These are phyloP conservation scores for Holothuria scabra DNA, from an alignment of 53 echinoderm and acorn worm genomes.

Conservation along the genomic window DNA sequence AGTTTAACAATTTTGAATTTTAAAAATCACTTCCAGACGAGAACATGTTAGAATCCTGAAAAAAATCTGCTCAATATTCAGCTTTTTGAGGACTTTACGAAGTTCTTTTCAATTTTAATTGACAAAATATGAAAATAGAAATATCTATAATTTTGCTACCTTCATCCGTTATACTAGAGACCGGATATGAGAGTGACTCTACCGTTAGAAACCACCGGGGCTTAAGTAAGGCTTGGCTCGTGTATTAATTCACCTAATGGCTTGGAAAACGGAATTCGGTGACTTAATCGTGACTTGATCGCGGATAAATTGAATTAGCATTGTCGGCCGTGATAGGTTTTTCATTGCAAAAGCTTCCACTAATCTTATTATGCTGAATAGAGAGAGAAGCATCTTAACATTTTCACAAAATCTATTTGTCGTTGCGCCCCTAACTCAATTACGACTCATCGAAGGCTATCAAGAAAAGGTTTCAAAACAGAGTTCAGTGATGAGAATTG, in stretches of 20 bases:
- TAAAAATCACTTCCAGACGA: no score
- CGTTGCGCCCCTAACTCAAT: conserved; percentile 54
- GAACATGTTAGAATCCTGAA: background rate
- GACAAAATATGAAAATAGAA: no score
- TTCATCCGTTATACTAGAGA: background rate
- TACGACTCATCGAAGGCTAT: conserved; percentile 39
- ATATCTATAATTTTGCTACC: no score
- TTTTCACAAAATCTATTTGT: conserved; percentile 56
- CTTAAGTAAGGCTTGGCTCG: conserved; percentile 33
- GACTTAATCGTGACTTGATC: conserved; percentile 49
- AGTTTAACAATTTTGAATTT: no score
- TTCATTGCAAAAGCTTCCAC: conserved; percentile 38
- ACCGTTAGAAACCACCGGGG: conserved; percentile 15
- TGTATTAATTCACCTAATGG: conserved; percentile 52
- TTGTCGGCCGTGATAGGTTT: conserved; percentile 54
- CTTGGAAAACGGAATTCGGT: conserved; percentile 55
- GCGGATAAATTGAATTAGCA: conserved; percentile 51
- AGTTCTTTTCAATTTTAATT: no score
- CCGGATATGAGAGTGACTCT: conserved; percentile 30
- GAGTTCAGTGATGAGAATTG: conserved; percentile 18
- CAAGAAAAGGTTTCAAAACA: background rate
- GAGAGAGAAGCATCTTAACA: conserved; percentile 39
- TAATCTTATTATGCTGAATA: conserved; percentile 45
- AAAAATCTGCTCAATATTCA: background rate
- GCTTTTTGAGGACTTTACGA: no score